Conservation (phyloP, 1,140 invertebrate genomes). For the Chionoecetes opilio region DNA sequence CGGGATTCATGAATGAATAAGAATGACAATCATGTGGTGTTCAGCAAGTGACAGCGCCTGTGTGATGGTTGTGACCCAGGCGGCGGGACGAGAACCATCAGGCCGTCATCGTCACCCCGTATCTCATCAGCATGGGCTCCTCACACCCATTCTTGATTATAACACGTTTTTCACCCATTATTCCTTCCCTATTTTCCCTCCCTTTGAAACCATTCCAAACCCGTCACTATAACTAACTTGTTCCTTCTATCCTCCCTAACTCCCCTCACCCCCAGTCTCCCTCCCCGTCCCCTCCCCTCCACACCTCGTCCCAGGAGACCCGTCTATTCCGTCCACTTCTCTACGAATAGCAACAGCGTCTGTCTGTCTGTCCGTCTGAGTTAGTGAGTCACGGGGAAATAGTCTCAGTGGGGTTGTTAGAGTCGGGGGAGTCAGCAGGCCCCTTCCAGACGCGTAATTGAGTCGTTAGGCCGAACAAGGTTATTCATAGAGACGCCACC, state of each 20-base stretch:
- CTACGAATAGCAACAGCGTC: constrained; percentile 19
- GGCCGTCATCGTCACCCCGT: background rate
- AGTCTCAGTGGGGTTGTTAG: constrained; percentile 45
- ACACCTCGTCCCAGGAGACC: background rate
- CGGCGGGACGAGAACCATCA: background rate
- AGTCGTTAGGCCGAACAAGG: constrained; percentile 25
- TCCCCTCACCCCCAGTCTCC: background rate
- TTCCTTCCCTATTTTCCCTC: background rate
- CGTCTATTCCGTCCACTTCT: constrained; percentile 37
- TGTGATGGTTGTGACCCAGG: background rate
- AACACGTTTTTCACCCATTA: constrained; percentile 32
- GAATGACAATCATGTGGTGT: background rate
- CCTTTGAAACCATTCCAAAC: background rate
- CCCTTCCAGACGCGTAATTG: constrained; percentile 16
- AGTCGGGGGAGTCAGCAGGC: background rate
- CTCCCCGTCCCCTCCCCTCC: background rate
- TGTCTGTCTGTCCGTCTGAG: constrained; percentile 9
- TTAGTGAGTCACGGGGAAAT: constrained; percentile 49
- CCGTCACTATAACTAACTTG: constrained; percentile 13
- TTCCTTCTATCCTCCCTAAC: background rate
- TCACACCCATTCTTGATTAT: constrained; percentile 6
- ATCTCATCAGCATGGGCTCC: background rate
- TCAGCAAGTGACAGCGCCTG: background rate
- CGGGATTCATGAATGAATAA: no score
- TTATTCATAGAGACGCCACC: constrained; percentile 18